Conservation (phyloP, 2,888 invertebrate species). For the Protula sp. region DNA sequence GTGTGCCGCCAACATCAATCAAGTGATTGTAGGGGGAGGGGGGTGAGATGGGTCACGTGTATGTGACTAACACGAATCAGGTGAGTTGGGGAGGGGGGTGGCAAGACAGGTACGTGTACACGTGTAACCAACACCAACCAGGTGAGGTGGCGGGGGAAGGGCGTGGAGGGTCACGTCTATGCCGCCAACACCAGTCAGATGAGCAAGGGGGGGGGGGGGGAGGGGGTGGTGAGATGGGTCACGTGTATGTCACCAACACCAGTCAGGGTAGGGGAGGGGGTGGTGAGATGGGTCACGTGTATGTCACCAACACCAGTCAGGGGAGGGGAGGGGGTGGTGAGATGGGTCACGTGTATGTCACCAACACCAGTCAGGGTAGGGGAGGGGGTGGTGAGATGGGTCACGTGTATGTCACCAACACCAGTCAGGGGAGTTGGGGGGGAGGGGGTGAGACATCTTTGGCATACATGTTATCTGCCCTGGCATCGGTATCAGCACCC, state of each 20-base stretch:
- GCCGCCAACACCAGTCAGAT: conserved; percentile 29
- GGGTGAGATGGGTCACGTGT: conserved; percentile 5
- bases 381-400: conserved; percentile 10
- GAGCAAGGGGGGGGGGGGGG: too few species aligned
- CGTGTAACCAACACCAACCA: conserved; percentile 28
- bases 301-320: conserved; percentile 27
- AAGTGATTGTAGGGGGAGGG: too few species aligned
- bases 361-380: conserved; percentile 32
- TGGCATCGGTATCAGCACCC: too few species aligned
- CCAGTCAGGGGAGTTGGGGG: too few species aligned
- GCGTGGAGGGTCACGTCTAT: conserved; percentile 5
- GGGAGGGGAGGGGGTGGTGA: too few species aligned
- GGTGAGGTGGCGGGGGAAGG: too few species aligned
- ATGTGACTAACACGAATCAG: conserved; percentile 27
- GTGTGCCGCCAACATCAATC: conserved; percentile 25
- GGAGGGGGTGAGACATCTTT: too few species aligned
- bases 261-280: too few species aligned
- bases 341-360: conserved; percentile 6
- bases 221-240: too few species aligned
- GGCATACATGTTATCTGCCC: too few species aligned
- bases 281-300: conserved; percentile 5
- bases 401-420: conserved; percentile 11
- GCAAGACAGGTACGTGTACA: too few species aligned
- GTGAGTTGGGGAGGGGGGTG: too few species aligned
- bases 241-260: conserved; percentile 27